phyloP scores from a whole-genome alignment of 2,113 vertebrate species.

The Atrichornis clamosus region DNA sequence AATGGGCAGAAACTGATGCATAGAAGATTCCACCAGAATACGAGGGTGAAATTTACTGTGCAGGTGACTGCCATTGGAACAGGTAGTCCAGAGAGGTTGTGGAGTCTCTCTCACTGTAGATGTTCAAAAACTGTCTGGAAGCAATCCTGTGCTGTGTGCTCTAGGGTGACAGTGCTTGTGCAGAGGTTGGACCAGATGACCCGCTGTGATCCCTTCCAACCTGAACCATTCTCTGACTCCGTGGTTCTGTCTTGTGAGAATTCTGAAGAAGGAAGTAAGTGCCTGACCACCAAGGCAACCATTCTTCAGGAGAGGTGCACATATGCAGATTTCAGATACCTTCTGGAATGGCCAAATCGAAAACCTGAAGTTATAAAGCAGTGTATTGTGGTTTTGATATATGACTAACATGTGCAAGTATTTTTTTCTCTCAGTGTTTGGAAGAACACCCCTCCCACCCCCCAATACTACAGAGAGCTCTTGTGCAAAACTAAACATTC shows the following conservation, averaged over 20 bases:
- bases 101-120: neutral
- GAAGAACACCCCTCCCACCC: neutral
- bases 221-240: neutral
- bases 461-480: neutral
- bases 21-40: neutral
- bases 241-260: neutral
- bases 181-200: neutral
- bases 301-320: neutral
- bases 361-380: neutral
- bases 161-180: neutral
- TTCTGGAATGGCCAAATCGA: neutral
- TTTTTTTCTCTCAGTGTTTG: neutral
- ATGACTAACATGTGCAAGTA: neutral
- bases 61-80: neutral
- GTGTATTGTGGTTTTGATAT: neutral
- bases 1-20: neutral
- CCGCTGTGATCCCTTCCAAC: neutral
- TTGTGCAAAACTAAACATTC: neutral
- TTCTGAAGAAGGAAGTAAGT: neutral
- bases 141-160: neutral
- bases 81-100: neutral
- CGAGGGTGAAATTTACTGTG: neutral
- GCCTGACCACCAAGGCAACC: neutral
- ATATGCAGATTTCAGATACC: neutral
- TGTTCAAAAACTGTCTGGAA: neutral